Evolutionary conservation across 2,113 vertebrate species (phyloP).

Genomic region (Clinocottus analis): DNA sequence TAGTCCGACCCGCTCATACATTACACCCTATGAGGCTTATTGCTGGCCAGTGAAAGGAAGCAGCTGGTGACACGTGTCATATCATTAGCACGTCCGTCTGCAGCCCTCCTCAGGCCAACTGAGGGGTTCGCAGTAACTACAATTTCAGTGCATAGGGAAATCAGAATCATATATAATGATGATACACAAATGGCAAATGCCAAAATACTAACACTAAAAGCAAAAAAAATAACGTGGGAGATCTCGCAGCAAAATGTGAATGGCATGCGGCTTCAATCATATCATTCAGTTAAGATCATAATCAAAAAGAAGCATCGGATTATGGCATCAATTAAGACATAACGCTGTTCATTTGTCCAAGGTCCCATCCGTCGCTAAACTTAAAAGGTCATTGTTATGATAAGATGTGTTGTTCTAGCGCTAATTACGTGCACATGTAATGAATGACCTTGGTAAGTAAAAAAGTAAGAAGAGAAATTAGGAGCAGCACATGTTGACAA

Average conservation of each 20-base stretch:
- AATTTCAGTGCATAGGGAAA: neutral
- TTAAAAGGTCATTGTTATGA: neutral
- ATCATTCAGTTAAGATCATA: neutral
- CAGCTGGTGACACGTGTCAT: conserved; percentile 19
- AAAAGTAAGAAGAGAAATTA: conserved; percentile 8
- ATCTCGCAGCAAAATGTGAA: conserved; percentile 4
- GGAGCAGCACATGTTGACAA: neutral
- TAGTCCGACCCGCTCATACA: neutral
- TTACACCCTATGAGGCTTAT: conserved; percentile 4
- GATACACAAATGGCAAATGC: neutral
- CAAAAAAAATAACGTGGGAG: neutral
- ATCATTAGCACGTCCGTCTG: neutral
- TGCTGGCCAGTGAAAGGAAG: conserved; percentile 14
- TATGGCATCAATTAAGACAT: neutral
- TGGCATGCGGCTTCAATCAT: neutral
- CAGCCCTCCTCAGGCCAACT: neutral
- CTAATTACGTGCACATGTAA: conserved; percentile 11
- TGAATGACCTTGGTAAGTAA: conserved; percentile 18
- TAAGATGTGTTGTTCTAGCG: neutral
- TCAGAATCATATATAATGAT: neutral
- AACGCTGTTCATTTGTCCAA: neutral
- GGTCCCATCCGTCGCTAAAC: neutral
- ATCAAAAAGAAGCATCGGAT: neutral
- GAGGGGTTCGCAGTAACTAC: neutral
- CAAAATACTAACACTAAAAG: neutral